Conservation (phyloP, 2,888 invertebrate genomes). For the Glyphotaelius pellucidus region DNA sequence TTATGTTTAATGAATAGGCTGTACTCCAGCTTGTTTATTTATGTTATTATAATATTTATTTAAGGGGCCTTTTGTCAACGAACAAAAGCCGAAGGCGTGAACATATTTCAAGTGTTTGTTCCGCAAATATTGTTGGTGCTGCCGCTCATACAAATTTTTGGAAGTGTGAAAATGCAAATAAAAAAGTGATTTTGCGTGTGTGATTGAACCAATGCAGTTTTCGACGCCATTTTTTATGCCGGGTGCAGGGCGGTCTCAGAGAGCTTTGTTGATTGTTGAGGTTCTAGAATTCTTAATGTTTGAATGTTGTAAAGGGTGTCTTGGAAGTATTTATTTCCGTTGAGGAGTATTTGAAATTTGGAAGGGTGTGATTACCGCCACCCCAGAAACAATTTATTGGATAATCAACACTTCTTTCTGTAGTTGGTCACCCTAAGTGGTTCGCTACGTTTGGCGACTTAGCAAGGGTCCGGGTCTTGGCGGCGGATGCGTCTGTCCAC, state of each 20-base stretch:
- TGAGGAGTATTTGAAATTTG: no score
- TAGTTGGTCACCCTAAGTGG: no score
- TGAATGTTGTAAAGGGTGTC: neutral
- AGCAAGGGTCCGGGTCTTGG: no score
- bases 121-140: neutral
- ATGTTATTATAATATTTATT: constrained; percentile 25
- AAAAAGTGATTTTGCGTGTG: constrained; percentile 20
- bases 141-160: constrained; percentile 19
- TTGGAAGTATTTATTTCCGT: neutral
- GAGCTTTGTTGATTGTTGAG: neutral
- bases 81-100: constrained; percentile 45
- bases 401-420: no score
- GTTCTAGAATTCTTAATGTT: neutral
- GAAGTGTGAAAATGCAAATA: constrained; percentile 10
- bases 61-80: neutral
- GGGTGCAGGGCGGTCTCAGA: neutral
- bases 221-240: constrained; percentile 4
- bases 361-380: no score
- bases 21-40: constrained; percentile 23
- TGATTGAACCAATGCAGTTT: constrained; percentile 26
- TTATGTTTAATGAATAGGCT: neutral
- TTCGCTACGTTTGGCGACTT: no score
- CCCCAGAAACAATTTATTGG: no score
- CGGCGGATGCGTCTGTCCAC: no score
- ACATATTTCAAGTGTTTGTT: constrained; percentile 19